phyloP scores from a whole-genome alignment of 2,113 vertebrate genomes.

The Cyprinodon brontotheroides region DNA sequence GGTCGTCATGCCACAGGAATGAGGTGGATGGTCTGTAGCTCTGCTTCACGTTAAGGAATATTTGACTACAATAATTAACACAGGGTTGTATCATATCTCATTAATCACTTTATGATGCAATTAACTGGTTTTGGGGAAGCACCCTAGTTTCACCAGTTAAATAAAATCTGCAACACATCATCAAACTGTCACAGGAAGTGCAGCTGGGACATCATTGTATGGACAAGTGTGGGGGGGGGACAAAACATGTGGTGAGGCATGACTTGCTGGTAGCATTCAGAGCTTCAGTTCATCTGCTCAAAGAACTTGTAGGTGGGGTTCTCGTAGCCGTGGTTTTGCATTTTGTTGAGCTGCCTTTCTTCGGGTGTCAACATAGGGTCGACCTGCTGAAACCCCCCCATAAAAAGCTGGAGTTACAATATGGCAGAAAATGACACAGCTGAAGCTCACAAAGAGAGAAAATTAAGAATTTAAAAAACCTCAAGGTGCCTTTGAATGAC shows the following conservation, averaged over 20 bases:
- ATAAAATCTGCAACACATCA: conserved; percentile 53
- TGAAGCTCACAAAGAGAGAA: background rate
- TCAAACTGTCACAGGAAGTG: conserved; percentile 56
- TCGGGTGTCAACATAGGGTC: conserved; percentile 86
- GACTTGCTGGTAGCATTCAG: conserved; percentile 46
- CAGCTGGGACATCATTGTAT: conserved; percentile 39
- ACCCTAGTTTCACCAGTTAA: conserved; percentile 43
- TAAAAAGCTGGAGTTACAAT: conserved; percentile 19
- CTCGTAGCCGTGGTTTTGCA: conserved; percentile 87
- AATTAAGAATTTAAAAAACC: background rate
- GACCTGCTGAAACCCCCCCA: conserved; percentile 71
- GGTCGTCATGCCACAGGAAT: conserved; percentile 67
- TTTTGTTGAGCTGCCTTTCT: conserved; percentile 85
- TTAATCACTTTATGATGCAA: conserved; percentile 64
- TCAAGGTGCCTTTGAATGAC: background rate
- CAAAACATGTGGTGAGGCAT: conserved; percentile 56
- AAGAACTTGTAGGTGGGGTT: conserved; percentile 89
- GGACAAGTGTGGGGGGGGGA: conserved; percentile 21
- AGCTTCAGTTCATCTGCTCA: conserved; percentile 85
- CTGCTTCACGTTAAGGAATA: conserved; percentile 32
- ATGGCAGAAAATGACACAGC: background rate
- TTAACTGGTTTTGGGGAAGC: conserved; percentile 25
- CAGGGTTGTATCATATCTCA: conserved; percentile 36
- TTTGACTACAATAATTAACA: conserved; percentile 41
- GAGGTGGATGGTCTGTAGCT: conserved; percentile 45